These are phyloP conservation scores for Lycaon pictus DNA, from an alignment of 2,113 vertebrate genomes.

Conservation along the genomic window DNA sequence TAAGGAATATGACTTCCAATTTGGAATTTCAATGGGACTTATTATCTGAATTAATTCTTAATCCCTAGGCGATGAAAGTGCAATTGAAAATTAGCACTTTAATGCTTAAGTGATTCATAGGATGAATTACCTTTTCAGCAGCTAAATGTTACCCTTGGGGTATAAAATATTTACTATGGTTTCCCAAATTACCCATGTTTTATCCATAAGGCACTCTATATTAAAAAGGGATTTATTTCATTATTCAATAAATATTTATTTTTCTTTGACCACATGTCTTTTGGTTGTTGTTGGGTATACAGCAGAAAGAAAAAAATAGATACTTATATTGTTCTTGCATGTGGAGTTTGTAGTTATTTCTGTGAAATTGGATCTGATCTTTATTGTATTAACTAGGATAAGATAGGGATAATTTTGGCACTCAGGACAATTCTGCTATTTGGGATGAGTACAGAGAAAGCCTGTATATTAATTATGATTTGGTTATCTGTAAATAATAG, in stretches of 20 bases:
- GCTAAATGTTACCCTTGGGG: constrained; percentile 52
- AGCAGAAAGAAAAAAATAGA: not conserved
- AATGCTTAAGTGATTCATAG: constrained; percentile 64
- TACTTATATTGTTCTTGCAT: not conserved
- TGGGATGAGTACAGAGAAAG: not conserved
- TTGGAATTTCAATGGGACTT: constrained; percentile 66
- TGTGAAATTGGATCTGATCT: not conserved
- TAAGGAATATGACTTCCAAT: constrained; percentile 30
- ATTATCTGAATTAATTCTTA: constrained; percentile 74
- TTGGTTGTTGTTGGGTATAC: not conserved
- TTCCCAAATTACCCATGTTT: constrained; percentile 27
- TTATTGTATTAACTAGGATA: not conserved
- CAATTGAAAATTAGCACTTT: constrained; percentile 69
- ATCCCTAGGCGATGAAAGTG: constrained; percentile 49
- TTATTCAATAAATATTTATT: constrained; percentile 14
- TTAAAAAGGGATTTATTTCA: not conserved
- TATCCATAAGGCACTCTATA: not conserved
- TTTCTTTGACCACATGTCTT: not conserved
- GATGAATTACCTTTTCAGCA: constrained; percentile 52
- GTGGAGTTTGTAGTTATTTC: not conserved
- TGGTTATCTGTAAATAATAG: not conserved
- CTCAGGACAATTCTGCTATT: not conserved
- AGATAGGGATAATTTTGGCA: not conserved
- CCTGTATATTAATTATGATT: not conserved
- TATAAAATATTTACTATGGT: constrained; percentile 61